phyloP scores from a whole-genome alignment of 2,888 invertebrate genomes.

The Elysia crispata region DNA sequence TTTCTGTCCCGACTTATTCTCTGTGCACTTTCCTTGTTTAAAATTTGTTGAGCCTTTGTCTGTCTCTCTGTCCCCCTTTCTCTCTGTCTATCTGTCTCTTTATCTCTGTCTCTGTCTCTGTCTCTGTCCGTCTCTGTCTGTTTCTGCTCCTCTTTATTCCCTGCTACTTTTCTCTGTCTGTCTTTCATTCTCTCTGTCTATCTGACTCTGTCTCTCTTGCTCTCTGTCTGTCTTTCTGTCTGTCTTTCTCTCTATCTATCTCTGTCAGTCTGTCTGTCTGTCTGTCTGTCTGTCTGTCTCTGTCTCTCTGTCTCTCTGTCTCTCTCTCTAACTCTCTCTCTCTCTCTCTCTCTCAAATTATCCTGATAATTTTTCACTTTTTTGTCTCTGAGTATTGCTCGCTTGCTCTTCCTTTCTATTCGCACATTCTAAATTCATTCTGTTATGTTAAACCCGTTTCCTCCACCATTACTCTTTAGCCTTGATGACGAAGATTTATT shows the following conservation, averaged over 20 bases:
- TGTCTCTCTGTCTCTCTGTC: neutral
- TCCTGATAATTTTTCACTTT: no score
- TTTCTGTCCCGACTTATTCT: no score
- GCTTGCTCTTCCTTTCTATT: no score
- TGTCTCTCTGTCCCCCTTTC: no score
- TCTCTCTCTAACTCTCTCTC: neutral
- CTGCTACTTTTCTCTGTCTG: neutral
- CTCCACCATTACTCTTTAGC: no score
- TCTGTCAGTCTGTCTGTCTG: neutral
- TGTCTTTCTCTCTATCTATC: neutral
- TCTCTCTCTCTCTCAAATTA: no score
- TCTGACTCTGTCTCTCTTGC: neutral
- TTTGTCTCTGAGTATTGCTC: no score
- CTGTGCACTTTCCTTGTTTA: no score
- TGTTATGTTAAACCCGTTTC: no score
- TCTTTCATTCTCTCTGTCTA: neutral
- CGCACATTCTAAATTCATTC: no score
- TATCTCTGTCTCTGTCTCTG: neutral
- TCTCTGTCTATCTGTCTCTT: neutral
- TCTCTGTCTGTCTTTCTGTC: neutral
- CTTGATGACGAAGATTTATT: no score
- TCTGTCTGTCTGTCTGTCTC: neutral
- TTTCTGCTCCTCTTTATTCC: neutral
- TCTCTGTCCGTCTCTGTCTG: neutral
- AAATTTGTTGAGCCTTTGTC: no score